Evolutionary conservation across 1,140 invertebrate species (phyloP).

Genomic region (Polyergus mexicanus): DNA sequence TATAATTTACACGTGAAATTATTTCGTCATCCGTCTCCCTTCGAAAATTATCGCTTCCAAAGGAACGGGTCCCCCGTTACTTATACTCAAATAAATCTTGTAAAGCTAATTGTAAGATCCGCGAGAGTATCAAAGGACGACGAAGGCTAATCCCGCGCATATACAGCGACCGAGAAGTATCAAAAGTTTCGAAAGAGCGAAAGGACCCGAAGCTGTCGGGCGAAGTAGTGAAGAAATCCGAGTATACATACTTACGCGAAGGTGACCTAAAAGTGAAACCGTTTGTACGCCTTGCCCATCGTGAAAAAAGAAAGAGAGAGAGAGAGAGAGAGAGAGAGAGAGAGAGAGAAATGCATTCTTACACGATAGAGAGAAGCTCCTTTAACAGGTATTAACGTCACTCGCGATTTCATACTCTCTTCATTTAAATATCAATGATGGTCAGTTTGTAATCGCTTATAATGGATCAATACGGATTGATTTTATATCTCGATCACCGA

Average conservation of each 20-base stretch:
- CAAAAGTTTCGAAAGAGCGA: slow-evolving; percentile 73
- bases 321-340: neutral
- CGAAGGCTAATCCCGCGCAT: slow-evolving; percentile 36
- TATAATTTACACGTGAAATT: neutral
- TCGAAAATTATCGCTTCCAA: slow-evolving; percentile 14
- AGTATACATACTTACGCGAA: slow-evolving; percentile 75
- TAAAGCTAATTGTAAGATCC: neutral
- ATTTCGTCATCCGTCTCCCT: slow-evolving; percentile 1
- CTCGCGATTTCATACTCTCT: slow-evolving; percentile 1
- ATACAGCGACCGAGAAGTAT: slow-evolving; percentile 36
- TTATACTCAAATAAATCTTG: slow-evolving; percentile 34
- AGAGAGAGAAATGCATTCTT: neutral
- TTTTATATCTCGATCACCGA: neutral
- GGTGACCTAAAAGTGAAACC: slow-evolving; percentile 81
- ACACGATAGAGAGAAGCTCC: slow-evolving; percentile 2
- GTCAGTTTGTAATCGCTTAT: neutral
- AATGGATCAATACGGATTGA: neutral
- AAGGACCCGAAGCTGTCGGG: slow-evolving; percentile 71
- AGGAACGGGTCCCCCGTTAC: neutral
- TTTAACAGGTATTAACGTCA: neutral
- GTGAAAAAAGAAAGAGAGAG: neutral
- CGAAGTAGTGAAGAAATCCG: slow-evolving; percentile 80
- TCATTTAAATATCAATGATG: neutral
- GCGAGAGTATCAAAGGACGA: neutral
- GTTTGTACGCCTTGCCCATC: slow-evolving; percentile 71